phyloP scores from a whole-genome alignment of 2,113 vertebrate species.

The Petrocephalus zakoni region DNA sequence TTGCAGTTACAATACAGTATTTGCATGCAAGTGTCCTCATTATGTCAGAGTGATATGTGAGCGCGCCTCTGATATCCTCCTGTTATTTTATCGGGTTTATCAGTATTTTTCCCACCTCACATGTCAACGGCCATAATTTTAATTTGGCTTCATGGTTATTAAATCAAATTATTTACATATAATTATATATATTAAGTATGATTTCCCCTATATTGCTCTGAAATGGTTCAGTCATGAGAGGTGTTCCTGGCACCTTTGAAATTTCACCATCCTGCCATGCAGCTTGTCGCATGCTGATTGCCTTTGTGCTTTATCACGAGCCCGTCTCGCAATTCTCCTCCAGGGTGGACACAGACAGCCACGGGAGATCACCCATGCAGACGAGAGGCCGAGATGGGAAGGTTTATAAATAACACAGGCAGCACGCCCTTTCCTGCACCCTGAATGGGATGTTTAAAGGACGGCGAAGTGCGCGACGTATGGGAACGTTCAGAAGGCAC shows the following conservation, averaged over 20 bases:
- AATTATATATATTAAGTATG: background rate
- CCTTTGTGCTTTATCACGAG: slow-evolving; percentile 37
- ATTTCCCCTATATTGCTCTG: background rate
- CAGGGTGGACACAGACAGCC: slow-evolving; percentile 35
- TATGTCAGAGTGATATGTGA: slow-evolving; percentile 49
- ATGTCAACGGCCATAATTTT: slow-evolving; percentile 16
- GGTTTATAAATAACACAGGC: slow-evolving; percentile 68
- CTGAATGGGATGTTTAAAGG: slow-evolving; percentile 64
- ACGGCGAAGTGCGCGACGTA: slow-evolving; percentile 37
- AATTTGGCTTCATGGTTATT: slow-evolving; percentile 43
- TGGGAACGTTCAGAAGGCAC: slow-evolving; percentile 49
- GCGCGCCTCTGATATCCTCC: slow-evolving; percentile 41
- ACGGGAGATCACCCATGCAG: slow-evolving; percentile 40
- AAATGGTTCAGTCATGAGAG: background rate
- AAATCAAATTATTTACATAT: slow-evolving; percentile 38
- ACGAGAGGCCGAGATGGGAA: slow-evolving; percentile 53
- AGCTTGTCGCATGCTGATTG: background rate
- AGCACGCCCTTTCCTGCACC: slow-evolving; percentile 55
- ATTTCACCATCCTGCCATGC: background rate
- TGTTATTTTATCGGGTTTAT: slow-evolving; percentile 46
- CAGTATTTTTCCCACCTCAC: slow-evolving; percentile 28
- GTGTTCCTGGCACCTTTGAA: background rate
- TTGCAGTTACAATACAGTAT: slow-evolving; percentile 27
- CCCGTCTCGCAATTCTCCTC: slow-evolving; percentile 44
- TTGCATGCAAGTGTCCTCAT: slow-evolving; percentile 46